Percentiles rank a stretch among this genome's conserved stretches.
These are phyloP conservation scores for Micropoecilia bifurca DNA, from an alignment of 2,797 vertebrate species.

Conservation along the genomic window DNA sequence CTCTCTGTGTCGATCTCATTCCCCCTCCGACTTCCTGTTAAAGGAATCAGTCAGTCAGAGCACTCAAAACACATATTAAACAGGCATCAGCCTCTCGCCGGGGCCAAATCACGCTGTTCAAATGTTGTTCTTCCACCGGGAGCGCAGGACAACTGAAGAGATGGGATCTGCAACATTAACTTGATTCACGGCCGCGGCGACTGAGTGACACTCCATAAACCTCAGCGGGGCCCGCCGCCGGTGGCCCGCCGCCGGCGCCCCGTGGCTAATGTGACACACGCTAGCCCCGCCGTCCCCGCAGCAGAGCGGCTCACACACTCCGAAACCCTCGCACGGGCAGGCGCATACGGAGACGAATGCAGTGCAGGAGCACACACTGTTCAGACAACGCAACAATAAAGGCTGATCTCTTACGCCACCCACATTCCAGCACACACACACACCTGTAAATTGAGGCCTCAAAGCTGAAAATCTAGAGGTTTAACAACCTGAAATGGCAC, in stretches of 20 bases:
- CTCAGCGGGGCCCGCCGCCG: conserved; percentile 71
- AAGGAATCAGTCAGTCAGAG: conserved; percentile 80
- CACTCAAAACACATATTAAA: conserved; percentile 84
- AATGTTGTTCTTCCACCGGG: conserved; percentile 83
- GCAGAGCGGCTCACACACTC: conserved; percentile 25
- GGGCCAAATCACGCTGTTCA: conserved; percentile 83
- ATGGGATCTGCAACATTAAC: conserved; percentile 85
- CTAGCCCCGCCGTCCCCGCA: conserved; percentile 55
- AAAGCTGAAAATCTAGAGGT: conserved; percentile 15
- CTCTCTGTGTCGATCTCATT: conserved; percentile 45
- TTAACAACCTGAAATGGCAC: conserved; percentile 15
- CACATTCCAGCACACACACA: conserved; percentile 39
- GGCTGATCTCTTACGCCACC: conserved; percentile 33
- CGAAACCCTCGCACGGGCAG: conserved; percentile 1
- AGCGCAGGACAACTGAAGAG: conserved; percentile 79
- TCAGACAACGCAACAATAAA: conserved; percentile 11
- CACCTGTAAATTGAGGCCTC: conserved; percentile 28
- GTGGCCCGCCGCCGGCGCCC: conserved; percentile 72
- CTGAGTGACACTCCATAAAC: conserved; percentile 85
- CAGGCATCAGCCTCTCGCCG: conserved; percentile 80
- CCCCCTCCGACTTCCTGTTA: conserved; percentile 70
- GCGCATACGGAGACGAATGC: conserved; percentile 21
- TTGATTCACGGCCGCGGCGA: conserved; percentile 79
- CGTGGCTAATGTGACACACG: conserved; percentile 78
- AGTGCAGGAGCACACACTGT: conserved; percentile 16